phyloP scores from a whole-genome alignment of 2,888 invertebrate genomes.

The Dermolepida albohirtum region DNA sequence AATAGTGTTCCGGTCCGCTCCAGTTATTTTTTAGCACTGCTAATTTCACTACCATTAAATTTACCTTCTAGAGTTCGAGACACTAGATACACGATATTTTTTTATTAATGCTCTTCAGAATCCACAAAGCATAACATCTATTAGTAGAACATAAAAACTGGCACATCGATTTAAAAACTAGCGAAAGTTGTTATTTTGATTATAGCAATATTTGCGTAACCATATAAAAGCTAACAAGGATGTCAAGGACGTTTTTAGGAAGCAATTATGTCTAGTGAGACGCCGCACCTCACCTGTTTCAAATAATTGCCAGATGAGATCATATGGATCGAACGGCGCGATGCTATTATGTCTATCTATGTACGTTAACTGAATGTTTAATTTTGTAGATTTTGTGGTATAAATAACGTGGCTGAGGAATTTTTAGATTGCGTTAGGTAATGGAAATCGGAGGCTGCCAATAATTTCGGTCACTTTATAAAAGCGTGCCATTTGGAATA shows the following conservation, averaged over 20 bases:
- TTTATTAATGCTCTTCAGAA: no score
- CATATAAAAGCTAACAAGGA: constrained; percentile 4
- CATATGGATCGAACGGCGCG: constrained; percentile 6
- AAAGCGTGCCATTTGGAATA: no score
- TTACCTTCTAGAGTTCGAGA: no score
- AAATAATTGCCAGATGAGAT: constrained; percentile 22
- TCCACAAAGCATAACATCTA: background rate
- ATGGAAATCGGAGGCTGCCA: background rate
- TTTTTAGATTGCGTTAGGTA: constrained; percentile 25
- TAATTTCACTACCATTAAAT: no score
- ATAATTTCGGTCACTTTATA: background rate
- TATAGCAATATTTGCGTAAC: background rate
- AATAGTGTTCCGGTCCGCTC: no score
- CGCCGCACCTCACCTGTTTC: constrained; percentile 16
- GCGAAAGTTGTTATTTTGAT: constrained; percentile 19
- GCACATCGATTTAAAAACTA: background rate
- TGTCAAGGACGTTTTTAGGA: constrained; percentile 17
- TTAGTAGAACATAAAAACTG: background rate
- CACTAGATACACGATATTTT: no score
- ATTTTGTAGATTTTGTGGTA: constrained; percentile 8
- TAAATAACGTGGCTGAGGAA: constrained; percentile 7
- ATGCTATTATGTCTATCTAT: background rate
- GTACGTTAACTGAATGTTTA: background rate
- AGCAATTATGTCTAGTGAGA: background rate
- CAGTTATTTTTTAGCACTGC: no score